Evolutionary conservation across 2,888 invertebrate genomes (phyloP).

Genomic region (Leptarthrus brevirostris): DNA sequence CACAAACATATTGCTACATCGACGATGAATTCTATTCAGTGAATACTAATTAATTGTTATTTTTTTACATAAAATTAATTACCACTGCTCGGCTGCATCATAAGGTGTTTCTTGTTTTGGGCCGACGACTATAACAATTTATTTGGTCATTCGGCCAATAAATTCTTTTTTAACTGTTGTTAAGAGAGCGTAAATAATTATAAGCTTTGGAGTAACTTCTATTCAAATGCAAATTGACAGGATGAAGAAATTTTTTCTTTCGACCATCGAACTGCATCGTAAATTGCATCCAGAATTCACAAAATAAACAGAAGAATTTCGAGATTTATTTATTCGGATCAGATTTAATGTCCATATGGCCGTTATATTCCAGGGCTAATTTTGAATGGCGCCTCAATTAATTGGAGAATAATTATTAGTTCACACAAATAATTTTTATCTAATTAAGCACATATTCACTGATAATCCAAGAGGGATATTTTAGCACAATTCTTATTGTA

Average conservation of each 20-base stretch:
- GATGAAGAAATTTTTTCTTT: constrained; percentile 15
- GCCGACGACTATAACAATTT: constrained; percentile 1
- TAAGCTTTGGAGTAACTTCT: constrained; percentile 17
- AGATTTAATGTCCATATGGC: no score
- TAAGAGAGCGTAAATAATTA: constrained; percentile 23
- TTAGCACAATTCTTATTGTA: no score
- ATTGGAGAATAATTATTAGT: no score
- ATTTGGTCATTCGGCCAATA: constrained; percentile 11
- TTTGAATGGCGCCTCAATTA: no score
- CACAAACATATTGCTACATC: constrained; percentile 21
- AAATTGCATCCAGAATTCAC: constrained; percentile 1
- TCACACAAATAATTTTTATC: no score
- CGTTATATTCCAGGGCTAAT: no score
- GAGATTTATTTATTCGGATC: no score
- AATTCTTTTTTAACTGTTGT: constrained; percentile 22
- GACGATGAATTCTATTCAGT: constrained; percentile 16
- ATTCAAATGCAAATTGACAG: constrained; percentile 32
- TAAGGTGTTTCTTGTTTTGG: constrained; percentile 11
- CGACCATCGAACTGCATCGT: constrained; percentile 12
- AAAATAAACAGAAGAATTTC: neutral
- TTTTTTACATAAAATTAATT: constrained; percentile 45
- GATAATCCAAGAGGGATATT: no score
- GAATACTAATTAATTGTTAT: constrained; percentile 42
- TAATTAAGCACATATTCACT: no score
- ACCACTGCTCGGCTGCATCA: constrained; percentile 11